Percentiles rank a stretch among this genome's conserved stretches.
Evolutionary conservation across 2,888 invertebrate genomes (phyloP).

Genomic region (Steromphala cineraria): DNA sequence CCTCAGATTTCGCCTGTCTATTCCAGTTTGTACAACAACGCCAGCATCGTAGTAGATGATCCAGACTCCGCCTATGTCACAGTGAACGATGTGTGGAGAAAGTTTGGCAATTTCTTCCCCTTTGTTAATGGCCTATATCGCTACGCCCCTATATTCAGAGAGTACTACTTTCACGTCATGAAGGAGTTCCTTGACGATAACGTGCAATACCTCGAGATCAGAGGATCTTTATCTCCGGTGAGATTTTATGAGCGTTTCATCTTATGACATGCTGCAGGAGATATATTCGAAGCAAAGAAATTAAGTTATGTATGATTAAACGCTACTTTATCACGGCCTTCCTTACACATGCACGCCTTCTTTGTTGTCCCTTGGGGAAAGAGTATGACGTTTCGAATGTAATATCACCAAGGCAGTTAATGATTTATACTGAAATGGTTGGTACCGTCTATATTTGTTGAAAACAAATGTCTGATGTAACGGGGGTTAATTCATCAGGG

Average conservation of each 20-base stretch:
- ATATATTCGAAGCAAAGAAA: no score
- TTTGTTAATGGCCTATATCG: conserved; percentile 54
- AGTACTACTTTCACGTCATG: conserved; percentile 57
- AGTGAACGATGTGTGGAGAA: conserved; percentile 52
- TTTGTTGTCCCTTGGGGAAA: no score
- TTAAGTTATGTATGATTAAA: no score
- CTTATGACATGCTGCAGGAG: no score
- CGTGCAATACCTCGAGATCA: conserved; percentile 66
- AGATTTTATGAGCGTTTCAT: conserved; percentile 20
- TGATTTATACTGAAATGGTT: no score
- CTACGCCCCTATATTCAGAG: conserved; percentile 57
- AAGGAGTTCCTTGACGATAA: conserved; percentile 58
- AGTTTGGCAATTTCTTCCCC: conserved; percentile 48
- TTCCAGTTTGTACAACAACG: conserved; percentile 55
- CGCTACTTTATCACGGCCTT: no score
- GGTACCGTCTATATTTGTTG: no score
- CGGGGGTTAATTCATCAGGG: no score
- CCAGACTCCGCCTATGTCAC: conserved; percentile 43
- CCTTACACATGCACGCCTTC: no score
- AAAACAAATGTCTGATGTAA: no score
- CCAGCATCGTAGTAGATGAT: conserved; percentile 49
- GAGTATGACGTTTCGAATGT: no score
- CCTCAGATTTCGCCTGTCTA: not conserved
- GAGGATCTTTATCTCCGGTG: conserved; percentile 57
- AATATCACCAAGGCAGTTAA: no score